Base-by-base conservation (phyloP, 2,113 vertebrate genomes). In the Struthidea cinerea region DNA sequence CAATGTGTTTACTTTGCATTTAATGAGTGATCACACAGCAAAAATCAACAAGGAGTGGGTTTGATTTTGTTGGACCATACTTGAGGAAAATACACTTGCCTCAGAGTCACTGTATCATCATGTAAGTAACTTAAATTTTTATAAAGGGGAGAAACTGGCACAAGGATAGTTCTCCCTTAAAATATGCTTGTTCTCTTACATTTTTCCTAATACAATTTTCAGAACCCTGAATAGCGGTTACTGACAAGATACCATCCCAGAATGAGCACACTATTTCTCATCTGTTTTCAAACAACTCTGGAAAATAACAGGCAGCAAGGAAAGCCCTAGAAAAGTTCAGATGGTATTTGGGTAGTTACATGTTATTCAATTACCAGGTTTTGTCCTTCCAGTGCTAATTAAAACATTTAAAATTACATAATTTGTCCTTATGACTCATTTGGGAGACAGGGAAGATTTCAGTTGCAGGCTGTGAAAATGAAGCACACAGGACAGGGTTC, bases 371-470 rank as follows among this genome's bases (percentile, higher is more conserved):
- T 90, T 90, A 93, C 17, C 64, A 9, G 35, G 35, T 71, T 86
- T 81, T 78, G 76, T 93, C 90, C 83, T 90, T 94, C 60, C 85
- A 90, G 32, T 37, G 44, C 80, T 96, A 90, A 95, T 79, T 47
- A 84, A 94, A 94, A 80, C 44, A 60, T 81, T 90, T 71, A 56
- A 83, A 94, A 93, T 87, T 39, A 84, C 44, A 47, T 84, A 37
- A 87, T 91, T 89, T 85, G 88, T 85, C 52, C 50, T 90, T 53
- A 84, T 93, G 75, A 91, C 46, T 94, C 87, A 84, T 70, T 63
- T 81, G 88, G 63, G 59, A 95, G 75, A 90, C 9, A 4, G 56
- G 27, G 65, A 76, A 68, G 41, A 73, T 89, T 57, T 71, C 37
- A 44, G 53, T 46, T 70, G 79, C 79, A 44, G 56, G 59, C 41